These are phyloP conservation scores for Macrotus californicus DNA, from an alignment of 2,113 vertebrate species.

Conservation along the genomic window DNA sequence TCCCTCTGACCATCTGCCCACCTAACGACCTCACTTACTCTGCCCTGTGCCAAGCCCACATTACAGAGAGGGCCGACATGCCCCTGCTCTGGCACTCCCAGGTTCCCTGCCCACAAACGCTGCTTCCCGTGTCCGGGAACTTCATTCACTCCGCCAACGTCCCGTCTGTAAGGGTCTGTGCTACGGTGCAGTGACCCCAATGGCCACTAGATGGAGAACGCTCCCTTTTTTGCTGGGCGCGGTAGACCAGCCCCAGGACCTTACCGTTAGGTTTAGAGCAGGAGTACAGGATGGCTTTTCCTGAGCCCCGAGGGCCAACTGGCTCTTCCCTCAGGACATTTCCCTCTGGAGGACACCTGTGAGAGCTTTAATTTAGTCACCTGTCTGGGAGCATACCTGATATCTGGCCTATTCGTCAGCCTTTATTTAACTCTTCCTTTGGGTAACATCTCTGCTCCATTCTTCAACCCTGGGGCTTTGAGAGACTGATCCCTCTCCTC, in stretches of 20 bases:
- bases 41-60: background rate
- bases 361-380: background rate
- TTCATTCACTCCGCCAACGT: background rate
- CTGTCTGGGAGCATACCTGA: background rate
- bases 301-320: background rate
- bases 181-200: background rate
- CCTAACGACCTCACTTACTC: background rate
- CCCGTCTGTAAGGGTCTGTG: fast-evolving
- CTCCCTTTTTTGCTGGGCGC: background rate
- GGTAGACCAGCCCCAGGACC: background rate
- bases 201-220: constrained; percentile 44
- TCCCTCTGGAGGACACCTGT: background rate
- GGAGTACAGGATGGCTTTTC: background rate
- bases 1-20: background rate
- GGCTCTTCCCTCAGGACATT: background rate
- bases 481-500: background rate
- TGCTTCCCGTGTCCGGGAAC: background rate
- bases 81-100: background rate
- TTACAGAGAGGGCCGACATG: background rate
- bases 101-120: background rate
- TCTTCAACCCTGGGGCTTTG: background rate
- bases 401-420: background rate
- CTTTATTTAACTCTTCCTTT: background rate
- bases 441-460: background rate
- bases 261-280: background rate